phyloP scores from a whole-genome alignment of 2,797 vertebrate species.

The Leptodactylus fallax region DNA sequence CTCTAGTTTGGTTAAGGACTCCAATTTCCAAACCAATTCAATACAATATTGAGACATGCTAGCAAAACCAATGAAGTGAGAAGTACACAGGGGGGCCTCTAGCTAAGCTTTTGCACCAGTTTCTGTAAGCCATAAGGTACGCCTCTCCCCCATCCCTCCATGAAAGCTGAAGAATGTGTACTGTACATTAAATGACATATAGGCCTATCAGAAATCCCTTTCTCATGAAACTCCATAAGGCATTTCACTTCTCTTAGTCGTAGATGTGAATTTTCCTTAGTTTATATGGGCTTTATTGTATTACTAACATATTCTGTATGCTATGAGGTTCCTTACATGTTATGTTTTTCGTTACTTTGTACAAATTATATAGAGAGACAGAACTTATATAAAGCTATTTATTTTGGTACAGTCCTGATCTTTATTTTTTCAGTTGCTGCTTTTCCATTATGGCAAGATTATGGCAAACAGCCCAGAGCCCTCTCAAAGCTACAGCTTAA shows the following conservation, averaged over 20 bases:
- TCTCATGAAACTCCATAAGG: neutral
- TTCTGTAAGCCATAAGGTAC: too few relatives aligned
- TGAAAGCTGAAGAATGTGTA: too few relatives aligned
- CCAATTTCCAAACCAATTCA: too few relatives aligned
- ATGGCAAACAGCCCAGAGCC: slow-evolving; percentile 33
- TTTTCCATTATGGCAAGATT: slow-evolving; percentile 11
- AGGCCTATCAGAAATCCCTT: neutral
- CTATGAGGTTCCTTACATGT: neutral
- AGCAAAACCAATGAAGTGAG: too few relatives aligned
- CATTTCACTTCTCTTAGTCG: neutral
- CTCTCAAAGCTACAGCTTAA: slow-evolving; percentile 21
- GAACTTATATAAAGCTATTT: neutral
- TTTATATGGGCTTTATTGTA: neutral
- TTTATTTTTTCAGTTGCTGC: slow-evolving; percentile 11
- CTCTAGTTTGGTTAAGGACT: too few relatives aligned
- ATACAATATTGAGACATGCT: too few relatives aligned
- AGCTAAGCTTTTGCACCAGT: too few relatives aligned
- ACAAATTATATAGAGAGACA: neutral
- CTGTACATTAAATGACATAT: too few relatives aligned
- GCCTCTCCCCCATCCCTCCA: too few relatives aligned
- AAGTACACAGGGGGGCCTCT: too few relatives aligned
- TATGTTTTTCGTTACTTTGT: neutral
- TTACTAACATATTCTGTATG: neutral
- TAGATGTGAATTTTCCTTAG: neutral
- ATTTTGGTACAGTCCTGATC: neutral